Evolutionary conservation across 1,140 invertebrate species (phyloP).

Genomic region (Drosophila neocordata): DNA sequence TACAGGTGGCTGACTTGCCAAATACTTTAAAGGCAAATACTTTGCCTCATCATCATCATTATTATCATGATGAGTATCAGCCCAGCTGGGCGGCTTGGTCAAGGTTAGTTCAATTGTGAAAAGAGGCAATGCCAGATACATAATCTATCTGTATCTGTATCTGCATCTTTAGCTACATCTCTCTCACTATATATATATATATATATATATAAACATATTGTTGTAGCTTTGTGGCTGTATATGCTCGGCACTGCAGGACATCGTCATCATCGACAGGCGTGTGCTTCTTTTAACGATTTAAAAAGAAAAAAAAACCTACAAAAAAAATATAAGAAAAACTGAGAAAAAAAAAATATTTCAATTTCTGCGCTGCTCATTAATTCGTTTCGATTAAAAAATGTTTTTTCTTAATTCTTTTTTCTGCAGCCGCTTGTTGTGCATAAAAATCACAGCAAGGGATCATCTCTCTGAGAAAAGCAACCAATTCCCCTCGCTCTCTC

Average conservation of each 20-base stretch:
- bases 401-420: conserved; percentile 55
- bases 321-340: conserved; percentile 8
- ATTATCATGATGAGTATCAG: conserved; percentile 27
- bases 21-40: background rate
- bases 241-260: conserved; percentile 63
- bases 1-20: conserved; percentile 63
- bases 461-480: conserved; percentile 22
- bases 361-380: conserved; percentile 73
- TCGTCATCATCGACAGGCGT: conserved; percentile 73
- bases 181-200: conserved; percentile 25
- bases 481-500: background rate
- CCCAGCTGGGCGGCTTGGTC: conserved; percentile 71
- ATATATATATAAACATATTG: too few relatives aligned
- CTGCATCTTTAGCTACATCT: conserved; percentile 29
- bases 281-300: conserved; percentile 78
- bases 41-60: conserved; percentile 57
- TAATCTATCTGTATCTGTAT: conserved; percentile 24
- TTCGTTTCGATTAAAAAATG: conserved; percentile 79
- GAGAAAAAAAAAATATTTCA: conserved; percentile 49
- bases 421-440: conserved; percentile 75
- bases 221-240: background rate
- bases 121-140: conserved; percentile 27
- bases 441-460: conserved; percentile 77
- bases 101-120: conserved; percentile 57
- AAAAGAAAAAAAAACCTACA: conserved; percentile 55